Percentiles rank a stretch among this genome's conserved stretches.
phyloP scores from a whole-genome alignment of 2,888 invertebrate genomes.

The Argyresthia albistria region DNA sequence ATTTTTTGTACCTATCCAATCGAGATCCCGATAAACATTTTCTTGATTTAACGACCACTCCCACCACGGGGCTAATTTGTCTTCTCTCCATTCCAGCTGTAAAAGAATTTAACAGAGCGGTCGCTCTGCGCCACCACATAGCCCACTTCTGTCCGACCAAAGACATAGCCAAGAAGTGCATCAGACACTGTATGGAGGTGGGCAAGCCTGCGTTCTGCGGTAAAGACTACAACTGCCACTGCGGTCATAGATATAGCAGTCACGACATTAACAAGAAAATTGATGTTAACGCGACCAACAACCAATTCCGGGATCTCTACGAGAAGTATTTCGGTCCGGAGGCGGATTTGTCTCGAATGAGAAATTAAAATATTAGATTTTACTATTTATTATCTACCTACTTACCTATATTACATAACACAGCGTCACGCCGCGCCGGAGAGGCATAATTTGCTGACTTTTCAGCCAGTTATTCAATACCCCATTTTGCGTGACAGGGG shows the following conservation, averaged over 20 bases:
- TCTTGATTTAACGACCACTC: too few species aligned
- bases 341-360: too few species aligned
- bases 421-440: too few species aligned
- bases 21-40: too few species aligned
- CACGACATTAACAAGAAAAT: slow-evolving; percentile 11
- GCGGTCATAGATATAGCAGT: slow-evolving; percentile 30
- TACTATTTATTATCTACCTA: too few species aligned
- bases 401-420: too few species aligned
- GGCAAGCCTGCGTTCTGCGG: slow-evolving; percentile 57
- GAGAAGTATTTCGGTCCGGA: slow-evolving; percentile 41
- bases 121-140: slow-evolving; percentile 43
- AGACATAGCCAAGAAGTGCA: slow-evolving; percentile 36
- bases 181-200: slow-evolving; percentile 34
- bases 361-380: too few species aligned
- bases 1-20: too few species aligned
- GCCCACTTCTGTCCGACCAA: slow-evolving; percentile 55
- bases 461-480: too few species aligned
- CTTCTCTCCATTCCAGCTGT: background rate
- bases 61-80: too few species aligned
- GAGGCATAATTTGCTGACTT: too few species aligned
- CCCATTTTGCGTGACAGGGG: too few species aligned
- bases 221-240: slow-evolving; percentile 53
- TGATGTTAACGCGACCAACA: slow-evolving; percentile 17
- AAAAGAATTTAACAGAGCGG: background rate
- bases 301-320: slow-evolving; percentile 39